Conservation (phyloP, 2,113 vertebrate genomes). For the Macquaria australasica region DNA sequence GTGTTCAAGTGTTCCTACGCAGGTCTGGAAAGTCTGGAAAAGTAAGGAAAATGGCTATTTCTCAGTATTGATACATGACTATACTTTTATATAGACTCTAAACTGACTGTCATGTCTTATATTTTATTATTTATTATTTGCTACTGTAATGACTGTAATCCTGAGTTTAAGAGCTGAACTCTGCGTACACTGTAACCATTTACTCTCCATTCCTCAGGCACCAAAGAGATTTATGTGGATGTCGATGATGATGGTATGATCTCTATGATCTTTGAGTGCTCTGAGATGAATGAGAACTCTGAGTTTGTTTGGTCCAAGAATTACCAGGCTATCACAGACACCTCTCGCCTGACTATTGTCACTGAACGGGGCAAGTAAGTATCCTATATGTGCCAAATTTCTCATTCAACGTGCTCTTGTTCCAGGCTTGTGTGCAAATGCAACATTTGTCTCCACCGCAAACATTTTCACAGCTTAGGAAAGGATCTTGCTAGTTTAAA, state of each 20-base stretch:
- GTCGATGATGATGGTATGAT: conserved; percentile 98
- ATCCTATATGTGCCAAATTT: neutral
- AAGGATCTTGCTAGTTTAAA: neutral
- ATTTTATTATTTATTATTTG: neutral
- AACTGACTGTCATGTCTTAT: neutral
- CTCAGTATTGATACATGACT: conserved; percentile 1
- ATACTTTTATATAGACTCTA: neutral
- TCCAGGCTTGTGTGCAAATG: neutral
- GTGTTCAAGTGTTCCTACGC: conserved; percentile 17
- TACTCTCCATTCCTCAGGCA: conserved; percentile 83
- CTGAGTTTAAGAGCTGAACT: neutral
- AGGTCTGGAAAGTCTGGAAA: conserved; percentile 12
- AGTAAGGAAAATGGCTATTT: neutral
- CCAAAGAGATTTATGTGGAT: conserved; percentile 91
- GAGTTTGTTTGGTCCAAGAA: conserved; percentile 97
- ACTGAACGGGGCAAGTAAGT: conserved; percentile 91
- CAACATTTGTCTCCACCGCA: neutral
- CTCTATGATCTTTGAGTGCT: conserved; percentile 96
- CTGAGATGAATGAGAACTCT: conserved; percentile 90
- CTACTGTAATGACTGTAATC: neutral
- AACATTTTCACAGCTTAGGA: neutral
- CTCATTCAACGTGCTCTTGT: neutral
- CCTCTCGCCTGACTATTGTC: conserved; percentile 87
- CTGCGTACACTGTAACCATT: neutral
- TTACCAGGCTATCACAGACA: conserved; percentile 90